Evolutionary conservation across 2,797 vertebrate genomes (phyloP).

Genomic region (Garrulus glandarius): DNA sequence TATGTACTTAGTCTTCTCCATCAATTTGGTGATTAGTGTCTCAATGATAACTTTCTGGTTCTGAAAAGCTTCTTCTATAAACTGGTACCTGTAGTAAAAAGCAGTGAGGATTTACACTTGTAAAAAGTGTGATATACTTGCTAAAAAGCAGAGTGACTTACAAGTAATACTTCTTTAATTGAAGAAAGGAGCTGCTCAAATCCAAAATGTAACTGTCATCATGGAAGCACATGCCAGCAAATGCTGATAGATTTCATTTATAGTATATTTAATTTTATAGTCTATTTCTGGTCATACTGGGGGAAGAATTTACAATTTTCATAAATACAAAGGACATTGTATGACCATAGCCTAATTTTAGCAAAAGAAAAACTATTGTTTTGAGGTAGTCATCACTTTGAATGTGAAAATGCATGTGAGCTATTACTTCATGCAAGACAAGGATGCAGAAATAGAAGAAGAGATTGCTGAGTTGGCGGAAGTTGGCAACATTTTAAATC

Average conservation of each 20-base stretch:
- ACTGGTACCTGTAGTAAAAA: slow-evolving; percentile 84
- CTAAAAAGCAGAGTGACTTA: neutral
- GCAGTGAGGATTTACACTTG: neutral
- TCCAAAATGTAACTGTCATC: neutral
- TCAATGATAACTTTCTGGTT: slow-evolving; percentile 96
- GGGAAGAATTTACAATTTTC: neutral
- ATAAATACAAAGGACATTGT: neutral
- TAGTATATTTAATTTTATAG: neutral
- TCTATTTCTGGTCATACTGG: neutral
- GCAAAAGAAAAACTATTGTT: neutral
- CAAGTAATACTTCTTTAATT: neutral
- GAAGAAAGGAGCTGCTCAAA: neutral
- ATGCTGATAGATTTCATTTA: neutral
- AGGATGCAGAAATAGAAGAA: neutral
- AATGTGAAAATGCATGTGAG: neutral
- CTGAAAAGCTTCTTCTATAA: slow-evolving; percentile 97
- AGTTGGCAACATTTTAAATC: slow-evolving; percentile 9
- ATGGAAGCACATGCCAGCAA: neutral
- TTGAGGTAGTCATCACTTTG: neutral
- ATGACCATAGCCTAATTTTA: neutral
- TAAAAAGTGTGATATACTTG: neutral
- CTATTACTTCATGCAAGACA: neutral
- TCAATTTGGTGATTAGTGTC: slow-evolving; percentile 91
- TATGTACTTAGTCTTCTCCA: slow-evolving; percentile 95
- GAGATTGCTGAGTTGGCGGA: neutral